phyloP scores from a whole-genome alignment of 2,113 vertebrate genomes.

The Microtus pennsylvanicus region DNA sequence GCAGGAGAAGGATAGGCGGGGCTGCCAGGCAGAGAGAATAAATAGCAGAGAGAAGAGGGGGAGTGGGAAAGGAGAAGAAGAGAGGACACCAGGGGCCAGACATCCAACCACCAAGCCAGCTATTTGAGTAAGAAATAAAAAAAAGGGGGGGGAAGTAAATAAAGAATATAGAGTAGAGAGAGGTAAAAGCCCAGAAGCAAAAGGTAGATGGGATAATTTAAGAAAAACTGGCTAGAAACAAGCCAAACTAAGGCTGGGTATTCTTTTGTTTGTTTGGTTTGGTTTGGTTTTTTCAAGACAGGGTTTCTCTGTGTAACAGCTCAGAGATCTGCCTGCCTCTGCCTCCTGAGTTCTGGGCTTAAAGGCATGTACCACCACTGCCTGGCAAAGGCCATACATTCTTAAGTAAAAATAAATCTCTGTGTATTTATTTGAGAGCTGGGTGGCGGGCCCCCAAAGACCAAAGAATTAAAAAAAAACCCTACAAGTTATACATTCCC shows the following conservation, averaged over 20 bases:
- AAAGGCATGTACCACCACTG: no score
- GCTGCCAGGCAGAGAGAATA: background rate
- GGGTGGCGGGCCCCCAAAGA: background rate
- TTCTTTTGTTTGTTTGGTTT: background rate
- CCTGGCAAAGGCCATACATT: background rate
- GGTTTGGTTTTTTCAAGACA: no score
- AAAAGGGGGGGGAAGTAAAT: no score
- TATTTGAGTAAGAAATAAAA: background rate
- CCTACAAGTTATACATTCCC: background rate
- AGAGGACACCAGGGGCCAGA: background rate
- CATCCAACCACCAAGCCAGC: background rate
- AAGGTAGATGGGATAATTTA: background rate
- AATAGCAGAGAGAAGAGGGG: background rate
- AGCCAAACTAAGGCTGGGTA: background rate
- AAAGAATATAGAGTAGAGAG: background rate
- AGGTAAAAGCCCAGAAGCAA: background rate
- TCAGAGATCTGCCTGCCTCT: no score
- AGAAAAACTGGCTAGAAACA: background rate
- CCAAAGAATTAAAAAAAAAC: background rate
- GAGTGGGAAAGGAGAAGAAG: background rate
- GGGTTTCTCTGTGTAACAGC: no score
- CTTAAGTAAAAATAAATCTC: background rate
- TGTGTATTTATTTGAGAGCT: background rate
- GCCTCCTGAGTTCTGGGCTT: no score
- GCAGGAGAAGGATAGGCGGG: background rate